Conservation (phyloP, 2,113 vertebrate genomes). For the Eleginops maclovinus region DNA sequence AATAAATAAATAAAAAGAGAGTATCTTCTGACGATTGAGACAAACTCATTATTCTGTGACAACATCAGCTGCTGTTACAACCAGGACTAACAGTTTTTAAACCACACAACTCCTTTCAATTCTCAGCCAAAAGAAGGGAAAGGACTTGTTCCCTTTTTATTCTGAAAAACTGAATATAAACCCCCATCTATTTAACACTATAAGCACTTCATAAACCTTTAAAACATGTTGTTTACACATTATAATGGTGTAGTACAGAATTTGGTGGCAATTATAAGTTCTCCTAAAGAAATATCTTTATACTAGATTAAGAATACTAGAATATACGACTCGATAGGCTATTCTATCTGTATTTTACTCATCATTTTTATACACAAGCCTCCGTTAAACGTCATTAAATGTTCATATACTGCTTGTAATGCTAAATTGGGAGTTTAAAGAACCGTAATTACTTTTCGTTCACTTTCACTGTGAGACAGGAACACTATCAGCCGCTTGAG, state of each 20-base stretch:
- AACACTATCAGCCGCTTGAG: neutral
- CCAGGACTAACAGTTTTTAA: neutral
- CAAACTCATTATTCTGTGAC: neutral
- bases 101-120: neutral
- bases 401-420: neutral
- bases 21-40: neutral
- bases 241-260: neutral
- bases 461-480: neutral
- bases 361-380: neutral
- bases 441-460: neutral
- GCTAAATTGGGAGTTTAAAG: neutral
- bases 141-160: too few relatives aligned
- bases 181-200: neutral
- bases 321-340: too few relatives aligned
- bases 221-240: neutral
- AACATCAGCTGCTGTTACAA: slow-evolving; percentile 7
- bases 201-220: neutral
- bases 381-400: neutral
- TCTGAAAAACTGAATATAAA: neutral
- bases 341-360: neutral
- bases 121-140: neutral
- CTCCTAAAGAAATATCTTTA: neutral
- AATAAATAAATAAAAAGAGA: slow-evolving; percentile 23
- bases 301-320: too few relatives aligned
- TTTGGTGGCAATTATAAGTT: neutral